These are phyloP conservation scores for Ceyx cyanopectus DNA, from an alignment of 2,113 vertebrate species.

Conservation along the genomic window DNA sequence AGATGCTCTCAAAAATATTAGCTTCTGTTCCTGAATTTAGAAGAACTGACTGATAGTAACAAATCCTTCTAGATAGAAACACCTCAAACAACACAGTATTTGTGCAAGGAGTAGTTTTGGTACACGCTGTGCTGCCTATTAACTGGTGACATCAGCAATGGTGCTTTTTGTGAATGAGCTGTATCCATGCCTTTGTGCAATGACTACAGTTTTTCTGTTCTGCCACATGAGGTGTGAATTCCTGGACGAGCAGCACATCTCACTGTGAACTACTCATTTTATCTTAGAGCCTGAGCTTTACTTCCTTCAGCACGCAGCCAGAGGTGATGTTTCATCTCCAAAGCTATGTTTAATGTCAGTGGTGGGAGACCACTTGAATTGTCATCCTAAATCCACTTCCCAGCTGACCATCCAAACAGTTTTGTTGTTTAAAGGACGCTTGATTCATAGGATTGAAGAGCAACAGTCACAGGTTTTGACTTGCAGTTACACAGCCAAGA, in stretches of 20 bases:
- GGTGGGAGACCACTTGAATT: background rate
- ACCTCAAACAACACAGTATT: background rate
- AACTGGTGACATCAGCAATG: background rate
- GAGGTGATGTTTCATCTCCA: conserved; percentile 20
- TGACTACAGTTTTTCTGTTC: background rate
- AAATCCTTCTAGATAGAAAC: background rate
- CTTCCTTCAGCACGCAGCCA: background rate
- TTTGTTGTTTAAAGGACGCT: background rate
- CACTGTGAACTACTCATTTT: background rate
- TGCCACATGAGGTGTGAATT: background rate
- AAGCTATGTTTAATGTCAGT: background rate
- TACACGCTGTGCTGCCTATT: background rate
- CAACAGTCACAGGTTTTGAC: background rate
- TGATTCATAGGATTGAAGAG: background rate
- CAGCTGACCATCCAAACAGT: background rate
- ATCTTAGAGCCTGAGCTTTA: background rate
- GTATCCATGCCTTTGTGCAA: background rate
- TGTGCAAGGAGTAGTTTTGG: background rate
- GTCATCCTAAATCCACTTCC: conserved; percentile 18
- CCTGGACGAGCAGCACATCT: background rate
- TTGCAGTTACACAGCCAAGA: background rate
- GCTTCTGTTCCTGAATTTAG: background rate
- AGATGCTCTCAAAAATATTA: background rate
- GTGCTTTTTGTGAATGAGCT: background rate
- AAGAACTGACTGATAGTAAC: background rate